These are phyloP conservation scores for Cephus pygmeus DNA, from an alignment of 2,888 invertebrate genomes.

Conservation along the genomic window DNA sequence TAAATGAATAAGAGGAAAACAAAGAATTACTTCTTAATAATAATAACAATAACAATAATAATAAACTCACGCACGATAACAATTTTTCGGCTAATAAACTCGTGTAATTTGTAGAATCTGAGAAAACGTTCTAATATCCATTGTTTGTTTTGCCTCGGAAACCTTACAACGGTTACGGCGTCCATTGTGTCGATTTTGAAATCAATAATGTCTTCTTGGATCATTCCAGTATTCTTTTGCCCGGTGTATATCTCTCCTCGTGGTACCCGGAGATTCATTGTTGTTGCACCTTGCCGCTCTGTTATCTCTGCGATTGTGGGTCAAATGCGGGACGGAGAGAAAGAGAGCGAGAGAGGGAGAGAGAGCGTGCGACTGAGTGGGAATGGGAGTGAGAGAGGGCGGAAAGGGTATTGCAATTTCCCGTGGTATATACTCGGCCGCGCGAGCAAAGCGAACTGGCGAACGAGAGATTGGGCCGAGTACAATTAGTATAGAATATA, in stretches of 20 bases:
- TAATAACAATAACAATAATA: background rate
- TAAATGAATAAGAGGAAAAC: background rate
- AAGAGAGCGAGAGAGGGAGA: conserved; percentile 8
- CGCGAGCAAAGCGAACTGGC: conserved; percentile 16
- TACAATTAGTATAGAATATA: conserved; percentile 21
- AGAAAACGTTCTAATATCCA: background rate
- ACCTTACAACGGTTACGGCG: background rate
- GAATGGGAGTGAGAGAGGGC: background rate
- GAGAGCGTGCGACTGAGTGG: background rate
- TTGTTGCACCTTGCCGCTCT: conserved; percentile 42
- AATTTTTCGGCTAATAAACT: background rate
- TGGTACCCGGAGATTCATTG: conserved; percentile 30
- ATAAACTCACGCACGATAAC: background rate
- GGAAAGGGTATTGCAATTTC: conserved; percentile 23
- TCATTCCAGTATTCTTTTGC: background rate
- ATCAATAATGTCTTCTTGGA: background rate
- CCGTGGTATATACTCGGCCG: conserved; percentile 6
- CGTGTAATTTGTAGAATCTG: background rate
- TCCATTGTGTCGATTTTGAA: background rate
- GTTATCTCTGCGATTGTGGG: conserved; percentile 48
- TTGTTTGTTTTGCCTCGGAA: background rate
- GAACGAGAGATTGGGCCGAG: conserved; percentile 24
- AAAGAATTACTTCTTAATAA: background rate
- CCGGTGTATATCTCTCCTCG: conserved; percentile 7
- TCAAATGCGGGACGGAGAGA: conserved; percentile 34